These are phyloP conservation scores for Eupsittula cactorum DNA, from an alignment of 2,113 vertebrate species.

Conservation along the genomic window DNA sequence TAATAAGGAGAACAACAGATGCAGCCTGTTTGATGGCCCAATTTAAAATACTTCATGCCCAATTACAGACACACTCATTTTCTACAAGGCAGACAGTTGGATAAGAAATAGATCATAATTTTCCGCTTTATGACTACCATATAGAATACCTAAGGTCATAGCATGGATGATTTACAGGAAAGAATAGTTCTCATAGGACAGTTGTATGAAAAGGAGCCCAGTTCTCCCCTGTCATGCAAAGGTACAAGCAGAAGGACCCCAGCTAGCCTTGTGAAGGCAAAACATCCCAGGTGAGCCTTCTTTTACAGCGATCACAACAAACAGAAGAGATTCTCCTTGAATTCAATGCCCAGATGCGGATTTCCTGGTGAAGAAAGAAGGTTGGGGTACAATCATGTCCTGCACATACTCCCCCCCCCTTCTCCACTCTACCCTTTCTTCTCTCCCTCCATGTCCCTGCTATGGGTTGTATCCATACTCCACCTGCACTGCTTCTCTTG, in stretches of 20 bases:
- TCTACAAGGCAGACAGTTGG: neutral
- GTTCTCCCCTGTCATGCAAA: neutral
- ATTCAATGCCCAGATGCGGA: neutral
- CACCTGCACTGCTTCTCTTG: neutral
- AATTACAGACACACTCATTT: conserved; percentile 53
- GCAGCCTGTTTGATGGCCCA: conserved; percentile 32
- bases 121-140: conserved; percentile 3
- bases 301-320: neutral
- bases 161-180: neutral
- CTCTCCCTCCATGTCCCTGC: neutral
- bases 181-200: neutral
- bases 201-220: neutral
- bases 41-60: conserved; percentile 63
- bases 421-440: neutral
- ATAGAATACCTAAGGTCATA: conserved; percentile 1
- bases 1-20: conserved; percentile 37
- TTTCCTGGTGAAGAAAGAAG: neutral
- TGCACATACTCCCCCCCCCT: neutral
- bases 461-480: neutral
- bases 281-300: neutral
- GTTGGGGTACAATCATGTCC: neutral
- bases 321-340: neutral
- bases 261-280: neutral
- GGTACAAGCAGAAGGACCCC: neutral
- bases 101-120: conserved; percentile 22